Base-by-base conservation (phyloP, 2,797 vertebrate species). In the Mormyrops attenuatus region DNA sequence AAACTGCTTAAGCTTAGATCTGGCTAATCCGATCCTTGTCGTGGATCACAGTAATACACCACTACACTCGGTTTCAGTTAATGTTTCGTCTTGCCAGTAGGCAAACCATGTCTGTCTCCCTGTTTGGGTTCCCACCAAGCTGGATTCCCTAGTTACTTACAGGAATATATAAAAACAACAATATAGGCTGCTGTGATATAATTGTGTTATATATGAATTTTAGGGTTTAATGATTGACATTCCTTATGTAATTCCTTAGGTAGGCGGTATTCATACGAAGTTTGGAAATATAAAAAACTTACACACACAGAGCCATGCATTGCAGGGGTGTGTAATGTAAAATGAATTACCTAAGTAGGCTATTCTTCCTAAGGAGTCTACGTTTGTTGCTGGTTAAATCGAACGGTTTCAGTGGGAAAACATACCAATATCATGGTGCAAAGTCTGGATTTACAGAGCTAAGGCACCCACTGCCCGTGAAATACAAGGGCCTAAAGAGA, bases 401-500 rank as follows among this genome's bases (percentile, higher is more conserved):
- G 73, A 20, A 80, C 6, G 73, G 49, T 84, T 88, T 90, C 55
- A 87, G 52, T 87, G 89, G 89, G 90, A 88, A 84, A 90, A 55
- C 90, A 15, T 8, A 44, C 63, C 63, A 13, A 30, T 15, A 69
- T 15, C 11, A 69, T 5, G 63, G 63, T 34, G 11, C 63, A 69
- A 69, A 69, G 26, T 20, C 26, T 88, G 66, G 89, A 90, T 90
- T 87, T 89, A 85, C 63, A 80, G 87, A 90, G 30, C 30, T 77
- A 88, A 47, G n/a, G 34, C 82, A 60, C 60, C 50, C 8, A 44
- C 85, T 89, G 88, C 85, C 44, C 91, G 88, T 88, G 60, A 50
- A 66, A 88, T 87, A 90, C 88, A 63, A 91, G 50, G 47, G 9
- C 88, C 91, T 91, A 89, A 87, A 69, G 63, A 90, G 86, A 92